These are phyloP conservation scores for Balearica regulorum DNA, from an alignment of 2,797 vertebrate species.

Conservation along the genomic window DNA sequence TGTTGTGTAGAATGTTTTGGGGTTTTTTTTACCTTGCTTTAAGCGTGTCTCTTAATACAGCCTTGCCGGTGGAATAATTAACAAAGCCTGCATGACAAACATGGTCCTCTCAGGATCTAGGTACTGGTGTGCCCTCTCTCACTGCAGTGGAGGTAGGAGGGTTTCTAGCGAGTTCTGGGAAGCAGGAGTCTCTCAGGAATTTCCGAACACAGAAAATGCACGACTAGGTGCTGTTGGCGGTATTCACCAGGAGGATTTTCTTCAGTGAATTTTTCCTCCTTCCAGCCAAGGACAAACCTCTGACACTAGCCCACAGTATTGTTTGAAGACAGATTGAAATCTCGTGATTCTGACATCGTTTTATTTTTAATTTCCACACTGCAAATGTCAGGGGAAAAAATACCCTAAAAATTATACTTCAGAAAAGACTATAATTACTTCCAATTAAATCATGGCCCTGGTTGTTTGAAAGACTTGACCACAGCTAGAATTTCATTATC, in stretches of 20 bases:
- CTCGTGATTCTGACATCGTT: slow-evolving; percentile 57
- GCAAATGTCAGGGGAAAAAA: slow-evolving; percentile 70
- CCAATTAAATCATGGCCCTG: slow-evolving; percentile 67
- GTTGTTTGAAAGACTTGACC: slow-evolving; percentile 70
- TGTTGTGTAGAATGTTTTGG: neutral
- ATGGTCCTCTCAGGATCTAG: neutral
- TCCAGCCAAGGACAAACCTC: slow-evolving; percentile 56
- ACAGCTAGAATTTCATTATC: slow-evolving; percentile 69
- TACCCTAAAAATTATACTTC: slow-evolving; percentile 70
- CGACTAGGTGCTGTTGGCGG: neutral
- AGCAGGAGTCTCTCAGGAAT: neutral
- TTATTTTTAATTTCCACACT: slow-evolving; percentile 67
- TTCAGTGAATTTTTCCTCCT: neutral
- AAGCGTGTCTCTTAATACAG: neutral
- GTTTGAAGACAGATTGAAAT: slow-evolving; percentile 64
- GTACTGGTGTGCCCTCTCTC: neutral
- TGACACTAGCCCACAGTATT: slow-evolving; percentile 63
- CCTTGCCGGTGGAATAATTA: neutral
- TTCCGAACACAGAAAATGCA: neutral
- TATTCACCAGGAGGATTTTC: slow-evolving; percentile 21
- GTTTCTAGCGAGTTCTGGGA: neutral
- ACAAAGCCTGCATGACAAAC: neutral
- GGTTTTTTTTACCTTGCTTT: neutral
- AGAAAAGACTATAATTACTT: slow-evolving; percentile 72
- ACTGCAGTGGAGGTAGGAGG: neutral